These are phyloP conservation scores for Cephalotes varians DNA, from an alignment of 2,888 invertebrate species.

Conservation along the genomic window DNA sequence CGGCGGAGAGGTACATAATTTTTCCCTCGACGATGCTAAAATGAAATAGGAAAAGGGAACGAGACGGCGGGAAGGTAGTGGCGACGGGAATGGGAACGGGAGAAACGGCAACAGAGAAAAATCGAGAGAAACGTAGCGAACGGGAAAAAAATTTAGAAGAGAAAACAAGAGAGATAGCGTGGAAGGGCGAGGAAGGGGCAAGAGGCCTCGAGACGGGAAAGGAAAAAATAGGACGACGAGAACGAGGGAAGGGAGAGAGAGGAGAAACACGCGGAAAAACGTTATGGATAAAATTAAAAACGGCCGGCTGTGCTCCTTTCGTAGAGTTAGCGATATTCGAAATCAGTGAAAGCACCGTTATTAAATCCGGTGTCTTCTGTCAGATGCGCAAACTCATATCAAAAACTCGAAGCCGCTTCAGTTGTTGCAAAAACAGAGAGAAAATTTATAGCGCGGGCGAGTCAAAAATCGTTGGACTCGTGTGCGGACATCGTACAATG, in stretches of 20 bases:
- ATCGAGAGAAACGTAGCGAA: constrained; percentile 36
- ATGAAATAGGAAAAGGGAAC: constrained; percentile 58
- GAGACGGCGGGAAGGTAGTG: constrained; percentile 8
- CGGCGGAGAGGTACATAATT: constrained; percentile 63
- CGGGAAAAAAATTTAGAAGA: constrained; percentile 1
- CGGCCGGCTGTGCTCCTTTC: constrained; percentile 65
- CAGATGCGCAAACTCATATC: constrained; percentile 69
- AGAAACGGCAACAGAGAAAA: constrained; percentile 14
- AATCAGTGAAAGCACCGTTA: constrained; percentile 73
- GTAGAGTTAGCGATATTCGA: constrained; percentile 71
- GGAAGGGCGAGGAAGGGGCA: not conserved
- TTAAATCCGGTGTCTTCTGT: constrained; percentile 73
- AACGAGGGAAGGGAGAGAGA: constrained; percentile 6
- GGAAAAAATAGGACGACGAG: constrained; percentile 20
- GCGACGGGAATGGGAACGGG: not conserved
- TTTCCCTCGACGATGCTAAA: constrained; percentile 67
- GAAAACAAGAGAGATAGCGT: constrained; percentile 9
- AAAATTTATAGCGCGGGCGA: not conserved
- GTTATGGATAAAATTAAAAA: constrained; percentile 74
- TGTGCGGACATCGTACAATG: not conserved
- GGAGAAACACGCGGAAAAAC: constrained; percentile 29
- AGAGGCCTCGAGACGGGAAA: not conserved
- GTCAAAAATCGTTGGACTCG: constrained; percentile 12
- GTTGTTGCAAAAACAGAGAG: not conserved
- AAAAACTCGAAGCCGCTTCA: constrained; percentile 57